A percentile compares a stretch with the other conserved stretches of the same genome.
phyloP scores from a whole-genome alignment of 2,113 vertebrate genomes.

The Vombatus ursinus region DNA sequence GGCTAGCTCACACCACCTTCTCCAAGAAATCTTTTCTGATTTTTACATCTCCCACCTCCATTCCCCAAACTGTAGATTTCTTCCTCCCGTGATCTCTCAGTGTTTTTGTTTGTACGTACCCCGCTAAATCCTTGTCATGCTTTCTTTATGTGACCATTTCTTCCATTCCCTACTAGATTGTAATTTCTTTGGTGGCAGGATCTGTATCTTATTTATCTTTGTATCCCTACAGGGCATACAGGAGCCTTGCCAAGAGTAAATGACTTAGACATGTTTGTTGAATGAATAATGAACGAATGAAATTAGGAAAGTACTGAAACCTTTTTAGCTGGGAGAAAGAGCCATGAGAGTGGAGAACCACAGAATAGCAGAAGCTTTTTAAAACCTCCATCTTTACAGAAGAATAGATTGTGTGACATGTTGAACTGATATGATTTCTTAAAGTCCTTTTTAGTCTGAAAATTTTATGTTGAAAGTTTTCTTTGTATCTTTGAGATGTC shows the following conservation, averaged over 20 bases:
- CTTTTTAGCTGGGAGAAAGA: no score
- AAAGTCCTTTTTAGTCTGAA: no score
- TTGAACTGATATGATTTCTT: no score
- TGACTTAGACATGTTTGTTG: neutral
- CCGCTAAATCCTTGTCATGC: neutral
- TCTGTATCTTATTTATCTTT: neutral
- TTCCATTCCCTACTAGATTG: neutral
- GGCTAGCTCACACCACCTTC: neutral
- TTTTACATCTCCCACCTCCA: neutral
- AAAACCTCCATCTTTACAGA: no score
- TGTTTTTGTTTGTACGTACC: slow-evolving; percentile 8
- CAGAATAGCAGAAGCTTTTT: no score
- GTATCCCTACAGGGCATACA: neutral
- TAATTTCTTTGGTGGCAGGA: neutral
- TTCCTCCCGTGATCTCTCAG: neutral
- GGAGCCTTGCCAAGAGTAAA: neutral
- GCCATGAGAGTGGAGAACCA: no score
- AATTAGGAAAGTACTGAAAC: no score
- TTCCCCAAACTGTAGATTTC: no score
- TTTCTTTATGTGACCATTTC: no score
- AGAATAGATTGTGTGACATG: no score
- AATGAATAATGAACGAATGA: neutral
- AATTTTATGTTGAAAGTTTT: no score
- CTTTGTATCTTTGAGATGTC: no score
- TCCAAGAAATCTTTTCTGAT: neutral